A percentile compares a stretch with the other conserved stretches of the same genome.
These are phyloP conservation scores for Leguminivora glycinivorella DNA, from an alignment of 1,140 invertebrate species.

Conservation along the genomic window DNA sequence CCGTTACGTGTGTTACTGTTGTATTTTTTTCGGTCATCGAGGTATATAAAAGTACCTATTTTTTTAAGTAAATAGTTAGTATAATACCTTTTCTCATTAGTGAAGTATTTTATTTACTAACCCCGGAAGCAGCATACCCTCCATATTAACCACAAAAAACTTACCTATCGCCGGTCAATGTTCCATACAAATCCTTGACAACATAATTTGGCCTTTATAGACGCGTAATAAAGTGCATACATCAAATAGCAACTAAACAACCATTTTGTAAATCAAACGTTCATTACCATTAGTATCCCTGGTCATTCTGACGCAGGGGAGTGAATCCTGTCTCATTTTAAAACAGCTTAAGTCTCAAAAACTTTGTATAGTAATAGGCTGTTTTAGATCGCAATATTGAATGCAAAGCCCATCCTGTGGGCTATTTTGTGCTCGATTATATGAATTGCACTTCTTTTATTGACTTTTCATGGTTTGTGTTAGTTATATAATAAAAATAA, in stretches of 20 bases:
- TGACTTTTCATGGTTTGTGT: conserved; percentile 6
- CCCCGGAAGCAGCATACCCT: background rate
- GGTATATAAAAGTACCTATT: too few species aligned
- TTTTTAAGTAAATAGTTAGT: too few species aligned
- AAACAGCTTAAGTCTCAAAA: background rate
- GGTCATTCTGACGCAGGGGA: conserved; percentile 16
- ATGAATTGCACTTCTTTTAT: conserved; percentile 27
- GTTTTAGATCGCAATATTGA: background rate
- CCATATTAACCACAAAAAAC: conserved; percentile 11
- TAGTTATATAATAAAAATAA: too few species aligned
- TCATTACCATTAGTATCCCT: conserved; percentile 26
- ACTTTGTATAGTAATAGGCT: background rate
- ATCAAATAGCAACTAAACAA: background rate
- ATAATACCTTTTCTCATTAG: too few species aligned
- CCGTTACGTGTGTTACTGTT: too few species aligned
- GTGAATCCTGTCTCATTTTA: background rate
- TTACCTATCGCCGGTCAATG: conserved; percentile 7
- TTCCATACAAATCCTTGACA: background rate
- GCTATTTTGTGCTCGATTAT: conserved; percentile 22
- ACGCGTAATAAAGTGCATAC: background rate
- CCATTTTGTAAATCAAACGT: conserved; percentile 27
- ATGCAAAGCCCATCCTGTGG: conserved; percentile 18
- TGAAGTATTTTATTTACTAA: background rate
- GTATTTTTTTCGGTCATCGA: too few species aligned
- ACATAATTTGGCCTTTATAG: background rate